These are phyloP conservation scores for Pteropus rufus DNA, from an alignment of 2,797 vertebrate species.

Conservation along the genomic window DNA sequence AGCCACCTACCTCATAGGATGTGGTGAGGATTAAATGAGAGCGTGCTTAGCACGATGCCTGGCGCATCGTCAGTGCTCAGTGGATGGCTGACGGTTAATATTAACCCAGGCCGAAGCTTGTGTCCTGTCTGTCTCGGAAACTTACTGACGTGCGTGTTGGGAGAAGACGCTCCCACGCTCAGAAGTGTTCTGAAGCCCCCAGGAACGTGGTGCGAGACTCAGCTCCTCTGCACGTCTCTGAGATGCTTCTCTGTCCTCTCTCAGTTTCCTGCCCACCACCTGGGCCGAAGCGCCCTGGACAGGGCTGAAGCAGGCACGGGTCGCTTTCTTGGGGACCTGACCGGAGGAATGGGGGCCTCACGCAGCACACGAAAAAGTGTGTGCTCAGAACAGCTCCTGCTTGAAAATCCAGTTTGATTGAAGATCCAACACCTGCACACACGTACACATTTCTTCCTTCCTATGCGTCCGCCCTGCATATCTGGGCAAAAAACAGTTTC, in stretches of 20 bases:
- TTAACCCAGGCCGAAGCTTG: not conserved
- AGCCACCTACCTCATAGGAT: slow-evolving; percentile 38
- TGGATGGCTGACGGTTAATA: fast-evolving
- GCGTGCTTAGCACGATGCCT: not conserved
- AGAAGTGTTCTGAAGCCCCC: not conserved
- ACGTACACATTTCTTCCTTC: not conserved
- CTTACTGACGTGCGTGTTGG: not conserved
- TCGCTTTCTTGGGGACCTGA: not conserved
- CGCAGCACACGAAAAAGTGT: not conserved
- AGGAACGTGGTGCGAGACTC: not conserved
- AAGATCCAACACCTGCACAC: not conserved
- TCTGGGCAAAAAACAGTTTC: not conserved
- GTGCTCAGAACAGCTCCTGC: not conserved
- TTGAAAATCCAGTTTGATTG: not conserved
- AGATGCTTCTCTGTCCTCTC: not conserved
- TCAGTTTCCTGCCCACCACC: not conserved
- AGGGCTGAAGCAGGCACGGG: not conserved
- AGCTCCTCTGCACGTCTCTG: not conserved
- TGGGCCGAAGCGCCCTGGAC: not conserved
- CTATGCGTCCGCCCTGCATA: not conserved
- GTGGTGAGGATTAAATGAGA: not conserved
- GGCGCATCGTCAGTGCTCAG: not conserved
- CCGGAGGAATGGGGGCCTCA: fast-evolving
- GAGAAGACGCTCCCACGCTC: not conserved
- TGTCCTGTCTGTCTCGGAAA: not conserved